phyloP scores from a whole-genome alignment of 2,888 invertebrate species.

The Bombyx huttoni region DNA sequence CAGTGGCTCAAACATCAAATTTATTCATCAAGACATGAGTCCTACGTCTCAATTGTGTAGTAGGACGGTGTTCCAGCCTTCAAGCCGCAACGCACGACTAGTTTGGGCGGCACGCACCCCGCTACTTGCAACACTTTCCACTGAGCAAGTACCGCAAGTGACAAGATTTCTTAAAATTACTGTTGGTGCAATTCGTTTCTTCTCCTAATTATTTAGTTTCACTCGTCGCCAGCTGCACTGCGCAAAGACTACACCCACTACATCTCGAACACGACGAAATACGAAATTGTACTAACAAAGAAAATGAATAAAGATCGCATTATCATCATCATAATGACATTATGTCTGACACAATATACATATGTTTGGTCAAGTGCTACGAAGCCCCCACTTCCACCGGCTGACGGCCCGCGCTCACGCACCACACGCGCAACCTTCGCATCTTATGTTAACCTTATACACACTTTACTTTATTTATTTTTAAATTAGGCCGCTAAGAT shows the following conservation, averaged over 20 bases:
- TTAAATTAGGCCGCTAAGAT: too few species aligned
- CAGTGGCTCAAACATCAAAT: too few species aligned
- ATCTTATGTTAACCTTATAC: neutral
- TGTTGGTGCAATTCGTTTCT: too few species aligned
- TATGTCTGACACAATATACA: neutral
- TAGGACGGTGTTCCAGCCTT: too few species aligned
- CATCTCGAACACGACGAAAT: neutral
- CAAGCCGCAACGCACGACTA: too few species aligned
- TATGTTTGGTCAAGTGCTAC: neutral
- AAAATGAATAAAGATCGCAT: neutral
- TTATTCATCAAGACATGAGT: too few species aligned
- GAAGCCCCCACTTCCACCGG: neutral
- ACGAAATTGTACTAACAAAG: neutral
- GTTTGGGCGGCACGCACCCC: too few species aligned
- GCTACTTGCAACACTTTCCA: too few species aligned
- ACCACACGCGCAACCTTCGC: neutral
- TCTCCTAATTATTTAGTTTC: too few species aligned
- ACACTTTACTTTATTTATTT: neutral
- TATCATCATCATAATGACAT: neutral
- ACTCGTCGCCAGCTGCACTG: neutral
- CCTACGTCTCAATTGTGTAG: too few species aligned
- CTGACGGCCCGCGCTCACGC: neutral
- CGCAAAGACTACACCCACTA: neutral
- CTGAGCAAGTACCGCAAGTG: too few species aligned
- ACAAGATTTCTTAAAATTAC: too few species aligned